A percentile compares a stretch with the other conserved stretches of the same genome.
Evolutionary conservation across 37 sponge, comb jelly and placozoan species (phyloP).

Genomic region (Halichondria panicea): DNA sequence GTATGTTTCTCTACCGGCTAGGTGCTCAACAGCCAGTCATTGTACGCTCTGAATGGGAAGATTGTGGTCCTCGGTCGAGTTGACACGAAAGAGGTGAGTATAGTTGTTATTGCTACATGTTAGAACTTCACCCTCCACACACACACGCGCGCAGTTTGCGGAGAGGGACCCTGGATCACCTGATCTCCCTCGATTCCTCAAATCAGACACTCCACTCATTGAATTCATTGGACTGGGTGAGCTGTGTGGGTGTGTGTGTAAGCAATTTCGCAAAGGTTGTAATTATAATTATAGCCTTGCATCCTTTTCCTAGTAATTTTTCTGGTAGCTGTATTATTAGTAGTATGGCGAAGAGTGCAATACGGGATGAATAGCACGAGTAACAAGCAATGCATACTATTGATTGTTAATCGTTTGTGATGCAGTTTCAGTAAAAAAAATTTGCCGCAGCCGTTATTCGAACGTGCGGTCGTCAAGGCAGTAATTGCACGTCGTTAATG

Average conservation of each 20-base stretch:
- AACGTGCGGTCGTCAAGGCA: too few relatives aligned
- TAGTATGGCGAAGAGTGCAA: not conserved
- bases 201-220: constrained; percentile 35
- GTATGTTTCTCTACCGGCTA: constrained; percentile 2
- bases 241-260: not conserved
- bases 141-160: constrained; percentile 11
- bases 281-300: too few relatives aligned
- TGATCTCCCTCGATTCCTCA: constrained; percentile 51
- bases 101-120: not conserved
- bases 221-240: constrained; percentile 71
- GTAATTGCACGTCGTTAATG: too few relatives aligned
- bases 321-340: not conserved
- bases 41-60: constrained; percentile 70
- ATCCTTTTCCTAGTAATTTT: too few relatives aligned
- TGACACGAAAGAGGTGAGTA: constrained; percentile 38
- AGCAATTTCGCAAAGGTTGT: too few relatives aligned
- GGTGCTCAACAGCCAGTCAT: constrained; percentile 62
- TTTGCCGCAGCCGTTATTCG: too few relatives aligned
- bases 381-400: too few relatives aligned
- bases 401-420: too few relatives aligned
- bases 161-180: constrained; percentile 12
- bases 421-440: too few relatives aligned
- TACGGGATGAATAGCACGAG: not conserved
- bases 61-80: constrained; percentile 67
- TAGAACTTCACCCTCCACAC: not conserved